These are phyloP conservation scores for Pegoplata infirma DNA, from an alignment of 2,888 invertebrate genomes.

Conservation along the genomic window DNA sequence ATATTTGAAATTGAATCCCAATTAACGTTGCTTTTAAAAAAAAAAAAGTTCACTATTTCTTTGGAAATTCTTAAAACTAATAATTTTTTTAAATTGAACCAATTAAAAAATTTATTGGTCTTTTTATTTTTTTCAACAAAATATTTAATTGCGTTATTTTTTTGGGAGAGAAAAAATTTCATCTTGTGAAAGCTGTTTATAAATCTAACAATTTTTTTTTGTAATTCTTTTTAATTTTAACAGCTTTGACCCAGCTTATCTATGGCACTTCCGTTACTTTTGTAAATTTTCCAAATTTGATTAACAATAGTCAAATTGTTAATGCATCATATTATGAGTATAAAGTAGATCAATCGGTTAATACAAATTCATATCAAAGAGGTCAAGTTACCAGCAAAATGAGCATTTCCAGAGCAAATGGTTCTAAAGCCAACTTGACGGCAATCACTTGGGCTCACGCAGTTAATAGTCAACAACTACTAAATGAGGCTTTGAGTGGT, in stretches of 20 bases:
- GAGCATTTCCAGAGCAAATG: background rate
- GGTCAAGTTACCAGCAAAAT: background rate
- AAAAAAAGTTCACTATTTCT: too few species aligned
- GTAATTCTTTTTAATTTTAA: too few species aligned
- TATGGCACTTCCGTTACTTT: background rate
- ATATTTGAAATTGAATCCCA: too few species aligned
- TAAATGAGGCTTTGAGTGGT: conserved; percentile 83
- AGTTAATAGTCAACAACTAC: conserved; percentile 84
- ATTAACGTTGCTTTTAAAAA: too few species aligned
- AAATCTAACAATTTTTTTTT: too few species aligned
- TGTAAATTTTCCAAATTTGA: background rate
- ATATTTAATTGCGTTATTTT: too few species aligned
- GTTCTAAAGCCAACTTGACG: conserved; percentile 81
- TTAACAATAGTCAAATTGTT: background rate
- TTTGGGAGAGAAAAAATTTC: too few species aligned
- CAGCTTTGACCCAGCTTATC: background rate
- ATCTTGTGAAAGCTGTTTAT: too few species aligned
- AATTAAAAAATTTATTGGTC: too few species aligned
- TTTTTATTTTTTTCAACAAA: too few species aligned
- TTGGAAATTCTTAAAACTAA: too few species aligned
- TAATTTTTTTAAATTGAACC: too few species aligned
- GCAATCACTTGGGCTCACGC: conserved; percentile 91
- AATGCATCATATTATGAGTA: background rate
- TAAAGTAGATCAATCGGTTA: background rate
- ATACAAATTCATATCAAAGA: conserved; percentile 1